Base-by-base conservation (phyloP, 2,113 vertebrate genomes). In the Oriolus oriolus region DNA sequence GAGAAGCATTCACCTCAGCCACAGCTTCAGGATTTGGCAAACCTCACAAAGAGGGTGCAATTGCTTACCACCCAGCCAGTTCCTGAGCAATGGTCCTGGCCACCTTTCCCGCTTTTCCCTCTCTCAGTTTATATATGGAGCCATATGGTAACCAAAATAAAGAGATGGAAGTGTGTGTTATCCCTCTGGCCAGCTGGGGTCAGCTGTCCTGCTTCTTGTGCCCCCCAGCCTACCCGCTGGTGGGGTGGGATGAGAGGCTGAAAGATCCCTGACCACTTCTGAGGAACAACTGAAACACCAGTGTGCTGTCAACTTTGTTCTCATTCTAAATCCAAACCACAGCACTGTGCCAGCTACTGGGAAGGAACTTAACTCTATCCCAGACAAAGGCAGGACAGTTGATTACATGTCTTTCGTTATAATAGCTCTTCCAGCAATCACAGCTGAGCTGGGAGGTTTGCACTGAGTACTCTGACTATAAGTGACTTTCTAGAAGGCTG, bases 1-100 rank as follows among this genome's bases (percentile, higher is more conserved):
- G 33, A 71, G 42, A 31, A 70, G 11, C 20, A 19, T 70, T 63
- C 44, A 60, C 28, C 33, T 47, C n/a, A 63, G 53, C 45, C 27
- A 6, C 12, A 39, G 27, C 19, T 82, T 63, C 47, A 70, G 54
- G 28, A 45, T 60, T 45, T 76, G 57, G 27, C 61, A 92, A 31
- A 49, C 0, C 0, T 60, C 23, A 45, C 1, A 2, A 69, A 20
- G 28, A 39, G 27, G 19, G 8, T 75, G 52, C 33, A 57, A 13
- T 18, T 78, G 8, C 19, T 18, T 11, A 37, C 10, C 20, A 57
- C 9, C 13, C 50, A 52, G 33, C 4, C 50, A 45, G 27, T 6
- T 64, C 57, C 80, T 15, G 23, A n/a, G 64, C 57, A 64, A 57
- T 50, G 57, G 2, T 50, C 65, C 42, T 24, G 19, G 57, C 20